Conservation (phyloP, 2,888 invertebrate genomes). For the Parnassius apollo region DNA sequence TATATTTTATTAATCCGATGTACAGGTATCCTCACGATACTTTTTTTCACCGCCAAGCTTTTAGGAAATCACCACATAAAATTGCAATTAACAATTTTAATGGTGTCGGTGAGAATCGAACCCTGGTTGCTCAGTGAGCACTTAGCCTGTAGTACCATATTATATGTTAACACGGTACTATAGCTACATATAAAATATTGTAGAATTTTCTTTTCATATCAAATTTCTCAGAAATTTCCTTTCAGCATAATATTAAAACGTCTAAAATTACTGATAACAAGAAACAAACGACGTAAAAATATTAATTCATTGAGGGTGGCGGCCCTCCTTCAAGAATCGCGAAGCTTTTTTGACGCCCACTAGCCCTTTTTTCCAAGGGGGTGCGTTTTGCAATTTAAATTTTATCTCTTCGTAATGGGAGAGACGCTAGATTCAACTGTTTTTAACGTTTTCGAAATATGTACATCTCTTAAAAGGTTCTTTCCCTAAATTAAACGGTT, state of each 20-base stretch:
- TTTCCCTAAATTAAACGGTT: constrained; percentile 11
- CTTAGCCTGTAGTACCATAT: too few relatives aligned
- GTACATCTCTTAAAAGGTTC: not conserved
- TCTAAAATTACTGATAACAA: constrained; percentile 50
- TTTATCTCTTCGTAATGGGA: constrained; percentile 72
- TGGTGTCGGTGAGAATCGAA: too few relatives aligned
- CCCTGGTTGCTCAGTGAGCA: too few relatives aligned
- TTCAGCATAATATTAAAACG: not conserved
- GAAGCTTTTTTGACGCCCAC: constrained; percentile 70
- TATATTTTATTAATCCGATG: too few relatives aligned
- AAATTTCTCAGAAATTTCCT: not conserved
- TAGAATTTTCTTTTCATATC: too few relatives aligned
- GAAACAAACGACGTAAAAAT: constrained; percentile 60
- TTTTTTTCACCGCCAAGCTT: too few relatives aligned
- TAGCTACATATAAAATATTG: too few relatives aligned
- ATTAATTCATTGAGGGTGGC: constrained; percentile 49
- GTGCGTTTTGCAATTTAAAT: constrained; percentile 75
- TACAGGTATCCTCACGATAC: too few relatives aligned
- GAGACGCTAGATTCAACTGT: constrained; percentile 44
- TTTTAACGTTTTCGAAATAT: constrained; percentile 17
- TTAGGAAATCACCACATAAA: too few relatives aligned
- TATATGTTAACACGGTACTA: too few relatives aligned
- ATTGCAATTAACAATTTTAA: too few relatives aligned
- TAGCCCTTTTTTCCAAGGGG: constrained; percentile 69
- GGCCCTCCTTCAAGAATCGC: constrained; percentile 37